A percentile compares a stretch with the other conserved stretches of the same genome.
phyloP scores from a whole-genome alignment of 1,140 invertebrate species.

The Homalodisca vitripennis region DNA sequence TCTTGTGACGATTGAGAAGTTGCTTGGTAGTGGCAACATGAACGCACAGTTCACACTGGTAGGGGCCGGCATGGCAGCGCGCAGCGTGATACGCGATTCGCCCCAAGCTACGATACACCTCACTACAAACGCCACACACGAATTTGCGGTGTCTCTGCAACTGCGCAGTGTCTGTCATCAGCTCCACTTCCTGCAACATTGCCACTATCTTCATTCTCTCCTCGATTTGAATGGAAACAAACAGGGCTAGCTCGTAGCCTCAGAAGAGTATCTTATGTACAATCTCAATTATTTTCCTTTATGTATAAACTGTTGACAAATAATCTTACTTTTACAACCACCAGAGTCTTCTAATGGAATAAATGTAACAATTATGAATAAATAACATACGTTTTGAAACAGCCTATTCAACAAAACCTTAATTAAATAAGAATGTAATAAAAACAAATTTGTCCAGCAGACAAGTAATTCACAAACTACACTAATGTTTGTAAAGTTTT shows the following conservation, averaged over 20 bases:
- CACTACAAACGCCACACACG: conserved; percentile 39
- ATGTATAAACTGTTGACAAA: not conserved
- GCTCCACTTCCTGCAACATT: conserved; percentile 15
- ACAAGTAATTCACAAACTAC: no score
- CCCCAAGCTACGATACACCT: conserved; percentile 40
- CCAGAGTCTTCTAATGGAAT: not conserved
- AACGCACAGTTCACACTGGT: conserved; percentile 40
- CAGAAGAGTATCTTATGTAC: not conserved
- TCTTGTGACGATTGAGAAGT: conserved; percentile 41
- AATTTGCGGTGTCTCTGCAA: conserved; percentile 40
- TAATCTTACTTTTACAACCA: not conserved
- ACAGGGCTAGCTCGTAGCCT: not conserved
- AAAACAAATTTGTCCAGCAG: no score
- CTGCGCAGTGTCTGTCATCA: conserved; percentile 36
- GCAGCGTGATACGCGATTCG: conserved; percentile 42
- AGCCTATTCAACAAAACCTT: no score
- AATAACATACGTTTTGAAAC: no score
- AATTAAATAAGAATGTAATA: no score
- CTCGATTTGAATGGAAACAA: not conserved
- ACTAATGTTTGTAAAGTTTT: no score
- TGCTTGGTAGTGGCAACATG: conserved; percentile 34
- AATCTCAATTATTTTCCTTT: not conserved
- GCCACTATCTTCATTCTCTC: not conserved
- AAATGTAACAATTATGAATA: not conserved
- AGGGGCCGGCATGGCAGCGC: conserved; percentile 41